Conservation (phyloP, 2,888 invertebrate species). For the Pogonocherus hispidulus region DNA sequence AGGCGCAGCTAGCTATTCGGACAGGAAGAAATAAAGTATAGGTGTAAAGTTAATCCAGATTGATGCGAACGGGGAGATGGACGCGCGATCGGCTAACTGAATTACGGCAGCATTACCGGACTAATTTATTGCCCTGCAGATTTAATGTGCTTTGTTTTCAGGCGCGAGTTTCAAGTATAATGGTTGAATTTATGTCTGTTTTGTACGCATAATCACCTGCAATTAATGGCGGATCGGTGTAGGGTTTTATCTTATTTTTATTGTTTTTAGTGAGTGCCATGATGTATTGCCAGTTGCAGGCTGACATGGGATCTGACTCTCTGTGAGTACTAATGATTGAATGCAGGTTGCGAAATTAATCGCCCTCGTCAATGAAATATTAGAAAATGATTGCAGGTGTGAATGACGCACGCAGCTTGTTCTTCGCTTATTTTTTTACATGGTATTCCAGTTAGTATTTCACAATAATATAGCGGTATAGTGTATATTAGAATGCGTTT, state of each 20-base stretch:
- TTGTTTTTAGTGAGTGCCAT: slow-evolving; percentile 24
- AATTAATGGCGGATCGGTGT: slow-evolving; percentile 38
- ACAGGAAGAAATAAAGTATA: slow-evolving; percentile 54
- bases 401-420: no score
- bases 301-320: not conserved
- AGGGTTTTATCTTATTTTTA: slow-evolving; percentile 42
- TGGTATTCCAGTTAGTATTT: no score
- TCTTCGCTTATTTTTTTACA: no score
- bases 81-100: slow-evolving; percentile 66
- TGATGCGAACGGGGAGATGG: slow-evolving; percentile 63
- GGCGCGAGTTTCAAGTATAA: slow-evolving; percentile 62
- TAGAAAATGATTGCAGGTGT: not conserved
- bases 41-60: slow-evolving; percentile 66
- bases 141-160: slow-evolving; percentile 64
- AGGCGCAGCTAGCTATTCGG: slow-evolving; percentile 8
- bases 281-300: slow-evolving; percentile 8
- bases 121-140: slow-evolving; percentile 65
- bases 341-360: not conserved
- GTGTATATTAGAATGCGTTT: no score
- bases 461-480: no score
- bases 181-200: slow-evolving; percentile 60
- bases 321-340: not conserved
- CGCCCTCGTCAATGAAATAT: not conserved
- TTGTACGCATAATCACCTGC: slow-evolving; percentile 56
- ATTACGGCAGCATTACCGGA: slow-evolving; percentile 64